Evolutionary conservation across 2,797 vertebrate species (phyloP).

Genomic region (Hypotaenidia philippensis): DNA sequence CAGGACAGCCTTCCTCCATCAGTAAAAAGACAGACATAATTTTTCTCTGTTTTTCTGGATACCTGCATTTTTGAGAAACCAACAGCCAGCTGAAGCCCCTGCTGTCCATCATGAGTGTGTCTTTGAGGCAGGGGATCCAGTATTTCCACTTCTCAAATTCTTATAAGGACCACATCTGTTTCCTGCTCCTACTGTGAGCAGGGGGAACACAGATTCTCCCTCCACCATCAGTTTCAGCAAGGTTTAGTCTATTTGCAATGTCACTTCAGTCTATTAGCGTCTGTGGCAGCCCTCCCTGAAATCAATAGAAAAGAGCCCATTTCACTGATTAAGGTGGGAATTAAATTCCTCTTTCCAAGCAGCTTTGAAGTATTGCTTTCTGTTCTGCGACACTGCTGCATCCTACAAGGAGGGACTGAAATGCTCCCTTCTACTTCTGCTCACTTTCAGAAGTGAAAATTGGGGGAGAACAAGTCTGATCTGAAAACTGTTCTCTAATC

Average conservation of each 20-base stretch:
- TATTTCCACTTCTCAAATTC: not conserved
- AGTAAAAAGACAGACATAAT: not conserved
- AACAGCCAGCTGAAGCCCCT: not conserved
- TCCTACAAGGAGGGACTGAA: not conserved
- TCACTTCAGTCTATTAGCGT: not conserved
- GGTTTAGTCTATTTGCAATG: not conserved
- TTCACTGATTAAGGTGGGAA: not conserved
- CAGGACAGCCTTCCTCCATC: not conserved
- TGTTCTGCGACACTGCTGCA: not conserved
- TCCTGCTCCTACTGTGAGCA: not conserved
- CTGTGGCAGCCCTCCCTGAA: not conserved
- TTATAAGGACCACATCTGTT: not conserved
- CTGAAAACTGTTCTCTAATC: not conserved
- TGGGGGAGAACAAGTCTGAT: not conserved
- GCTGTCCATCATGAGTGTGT: rapidly evolving
- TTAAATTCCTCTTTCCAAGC: not conserved
- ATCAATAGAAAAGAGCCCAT: not conserved
- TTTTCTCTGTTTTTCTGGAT: not conserved
- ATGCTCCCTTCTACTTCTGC: not conserved
- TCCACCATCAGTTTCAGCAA: not conserved
- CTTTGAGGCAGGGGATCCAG: not conserved
- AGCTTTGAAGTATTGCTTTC: not conserved
- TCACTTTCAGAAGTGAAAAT: not conserved
- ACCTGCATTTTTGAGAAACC: not conserved
- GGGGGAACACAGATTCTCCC: not conserved